A percentile compares a stretch with the other conserved stretches of the same genome.
phyloP scores from a whole-genome alignment of 64 coral and sea anemone genomes.

The Porites australiensis region DNA sequence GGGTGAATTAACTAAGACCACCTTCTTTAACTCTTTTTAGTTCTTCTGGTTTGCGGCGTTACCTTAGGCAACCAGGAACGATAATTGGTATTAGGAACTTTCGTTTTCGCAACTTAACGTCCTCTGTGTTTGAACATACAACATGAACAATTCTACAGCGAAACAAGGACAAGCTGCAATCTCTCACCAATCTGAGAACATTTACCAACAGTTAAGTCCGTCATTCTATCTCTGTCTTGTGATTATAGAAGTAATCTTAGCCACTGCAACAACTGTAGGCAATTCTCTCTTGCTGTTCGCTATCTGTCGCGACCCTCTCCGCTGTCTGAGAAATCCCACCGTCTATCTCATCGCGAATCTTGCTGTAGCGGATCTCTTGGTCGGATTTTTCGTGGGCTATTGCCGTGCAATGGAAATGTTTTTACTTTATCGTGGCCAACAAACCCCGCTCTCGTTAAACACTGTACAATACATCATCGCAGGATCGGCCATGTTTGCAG shows the following conservation, averaged over 20 bases:
- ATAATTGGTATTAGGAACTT: too few relatives aligned
- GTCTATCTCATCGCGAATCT: conserved; percentile 26
- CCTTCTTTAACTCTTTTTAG: too few relatives aligned
- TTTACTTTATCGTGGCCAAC: neutral
- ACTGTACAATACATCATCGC: neutral
- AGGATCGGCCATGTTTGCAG: neutral
- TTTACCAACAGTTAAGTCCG: conserved; percentile 1
- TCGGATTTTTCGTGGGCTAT: neutral
- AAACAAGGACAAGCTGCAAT: neutral
- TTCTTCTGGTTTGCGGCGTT: too few relatives aligned
- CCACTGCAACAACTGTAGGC: neutral
- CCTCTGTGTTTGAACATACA: neutral
- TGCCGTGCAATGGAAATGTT: conserved; percentile 4
- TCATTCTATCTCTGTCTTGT: conserved; percentile 8
- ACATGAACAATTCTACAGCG: neutral
- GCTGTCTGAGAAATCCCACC: conserved; percentile 5
- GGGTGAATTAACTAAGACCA: too few relatives aligned
- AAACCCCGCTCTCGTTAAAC: neutral
- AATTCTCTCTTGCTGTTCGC: conserved; percentile 2
- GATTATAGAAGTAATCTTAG: neutral
- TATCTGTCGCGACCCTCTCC: conserved; percentile 23
- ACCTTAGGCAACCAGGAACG: too few relatives aligned
- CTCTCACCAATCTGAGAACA: neutral
- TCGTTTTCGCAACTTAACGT: too few relatives aligned
- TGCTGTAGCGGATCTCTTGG: neutral